Conservation (phyloP, 92 coral and sea anemone species). For the Scolanthus callimorphus region DNA sequence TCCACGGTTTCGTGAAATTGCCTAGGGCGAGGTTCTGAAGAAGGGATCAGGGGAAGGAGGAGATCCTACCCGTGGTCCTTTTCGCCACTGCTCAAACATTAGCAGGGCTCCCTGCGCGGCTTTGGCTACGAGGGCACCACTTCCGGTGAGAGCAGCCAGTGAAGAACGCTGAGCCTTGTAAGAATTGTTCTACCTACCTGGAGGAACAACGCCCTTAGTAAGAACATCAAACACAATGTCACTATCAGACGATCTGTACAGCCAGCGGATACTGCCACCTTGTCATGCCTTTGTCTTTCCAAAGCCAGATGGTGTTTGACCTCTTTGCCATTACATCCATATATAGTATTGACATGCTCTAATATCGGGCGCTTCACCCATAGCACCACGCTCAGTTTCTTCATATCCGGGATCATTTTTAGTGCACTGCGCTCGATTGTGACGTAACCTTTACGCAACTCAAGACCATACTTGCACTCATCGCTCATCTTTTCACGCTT, state of each 20-base stretch:
- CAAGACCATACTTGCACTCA: slow-evolving; percentile 13
- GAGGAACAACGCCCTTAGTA: slow-evolving; percentile 36
- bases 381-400: slow-evolving; percentile 21
- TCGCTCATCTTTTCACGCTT: slow-evolving; percentile 18
- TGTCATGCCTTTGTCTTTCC: not conserved
- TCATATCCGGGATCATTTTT: slow-evolving; percentile 13
- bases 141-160: too few species aligned
- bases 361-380: slow-evolving; percentile 39
- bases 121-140: too few species aligned
- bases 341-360: slow-evolving; percentile 39
- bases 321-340: slow-evolving; percentile 41
- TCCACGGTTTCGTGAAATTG: too few species aligned
- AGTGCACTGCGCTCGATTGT: slow-evolving; percentile 3
- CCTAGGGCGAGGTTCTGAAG: too few species aligned
- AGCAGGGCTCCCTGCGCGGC: too few species aligned
- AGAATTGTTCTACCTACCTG: too few species aligned
- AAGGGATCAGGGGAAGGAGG: too few species aligned
- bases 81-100: too few species aligned
- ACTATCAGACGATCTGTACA: slow-evolving; percentile 9
- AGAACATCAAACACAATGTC: slow-evolving; percentile 21
- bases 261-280: slow-evolving; percentile 37
- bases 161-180: too few species aligned
- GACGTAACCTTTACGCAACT: slow-evolving; percentile 10
- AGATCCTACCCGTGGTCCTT: too few species aligned
- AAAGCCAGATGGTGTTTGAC: slow-evolving; percentile 44